Percentiles rank a stretch among this genome's conserved stretches.
Conservation (phyloP, 2,888 invertebrate genomes). For the Acanthosepion pharaonis region DNA sequence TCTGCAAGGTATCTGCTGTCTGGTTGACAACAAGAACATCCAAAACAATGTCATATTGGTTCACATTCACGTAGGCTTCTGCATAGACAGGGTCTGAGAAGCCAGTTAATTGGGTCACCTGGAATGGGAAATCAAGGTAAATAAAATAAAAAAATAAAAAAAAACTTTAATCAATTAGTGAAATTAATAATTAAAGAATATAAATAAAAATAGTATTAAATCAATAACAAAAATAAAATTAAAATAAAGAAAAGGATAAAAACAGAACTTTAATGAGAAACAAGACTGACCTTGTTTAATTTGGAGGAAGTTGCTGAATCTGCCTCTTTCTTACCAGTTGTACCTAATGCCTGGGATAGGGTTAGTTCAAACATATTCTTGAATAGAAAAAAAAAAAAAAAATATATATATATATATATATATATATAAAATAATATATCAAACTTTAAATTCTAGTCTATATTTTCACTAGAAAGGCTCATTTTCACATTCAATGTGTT, state of each 20-base stretch:
- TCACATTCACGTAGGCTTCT: slow-evolving; percentile 98
- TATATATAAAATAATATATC: too few relatives aligned
- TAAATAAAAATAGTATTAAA: too few relatives aligned
- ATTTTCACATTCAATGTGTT: too few relatives aligned
- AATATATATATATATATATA: too few relatives aligned
- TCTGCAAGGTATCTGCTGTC: slow-evolving; percentile 95
- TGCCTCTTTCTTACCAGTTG: slow-evolving; percentile 75
- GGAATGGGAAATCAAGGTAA: slow-evolving; percentile 45
- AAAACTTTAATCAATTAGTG: background rate
- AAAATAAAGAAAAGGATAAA: too few relatives aligned
- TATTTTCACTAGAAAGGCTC: too few relatives aligned
- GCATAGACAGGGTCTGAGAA: slow-evolving; percentile 99
- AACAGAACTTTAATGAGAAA: too few relatives aligned
- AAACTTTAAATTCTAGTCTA: too few relatives aligned
- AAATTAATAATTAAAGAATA: too few relatives aligned
- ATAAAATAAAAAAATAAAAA: background rate
- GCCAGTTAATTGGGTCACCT: slow-evolving; percentile 94
- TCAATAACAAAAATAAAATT: too few relatives aligned
- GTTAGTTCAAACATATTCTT: slow-evolving; percentile 93
- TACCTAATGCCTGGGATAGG: slow-evolving; percentile 88
- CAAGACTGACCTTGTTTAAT: slow-evolving; percentile 78
- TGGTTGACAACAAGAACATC: slow-evolving; percentile 97
- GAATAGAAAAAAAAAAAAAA: background rate
- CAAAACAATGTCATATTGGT: slow-evolving; percentile 92
- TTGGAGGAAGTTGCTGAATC: slow-evolving; percentile 77